Percentiles rank a stretch among this genome's conserved stretches.
These are phyloP conservation scores for Fukomys damarensis DNA, from an alignment of 2,113 vertebrate species.

Conservation along the genomic window DNA sequence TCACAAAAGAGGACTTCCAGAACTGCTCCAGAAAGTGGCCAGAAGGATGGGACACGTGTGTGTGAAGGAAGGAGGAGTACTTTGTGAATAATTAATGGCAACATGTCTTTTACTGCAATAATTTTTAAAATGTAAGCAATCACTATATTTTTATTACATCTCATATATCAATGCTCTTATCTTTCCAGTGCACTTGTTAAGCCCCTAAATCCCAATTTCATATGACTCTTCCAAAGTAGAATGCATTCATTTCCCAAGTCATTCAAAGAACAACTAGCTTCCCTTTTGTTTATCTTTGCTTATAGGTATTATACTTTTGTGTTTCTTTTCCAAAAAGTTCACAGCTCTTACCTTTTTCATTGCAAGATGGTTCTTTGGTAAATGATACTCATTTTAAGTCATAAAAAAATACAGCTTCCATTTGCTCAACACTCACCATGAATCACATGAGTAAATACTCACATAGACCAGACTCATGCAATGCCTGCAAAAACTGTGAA, in stretches of 20 bases:
- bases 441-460: neutral
- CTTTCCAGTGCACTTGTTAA: neutral
- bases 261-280: neutral
- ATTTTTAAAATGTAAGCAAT: neutral
- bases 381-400: neutral
- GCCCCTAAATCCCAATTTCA: neutral
- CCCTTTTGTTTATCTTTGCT: neutral
- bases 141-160: neutral
- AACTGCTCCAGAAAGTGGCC: neutral
- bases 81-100: neutral
- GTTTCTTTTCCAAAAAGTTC: neutral
- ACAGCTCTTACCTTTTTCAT: neutral
- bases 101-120: neutral
- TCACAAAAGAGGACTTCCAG: neutral
- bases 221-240: neutral
- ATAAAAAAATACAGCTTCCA: neutral
- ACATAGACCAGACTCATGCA: neutral
- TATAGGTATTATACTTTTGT: neutral
- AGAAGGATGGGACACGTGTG: no score
- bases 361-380: neutral
- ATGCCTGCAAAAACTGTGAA: neutral
- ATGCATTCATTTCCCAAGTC: neutral
- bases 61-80: neutral
- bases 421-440: neutral
- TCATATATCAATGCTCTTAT: neutral